Evolutionary conservation across 2,113 vertebrate genomes (phyloP), one percentile per base, ranked within the genome.

Genomic region (Cyprinus carpio): DNA sequence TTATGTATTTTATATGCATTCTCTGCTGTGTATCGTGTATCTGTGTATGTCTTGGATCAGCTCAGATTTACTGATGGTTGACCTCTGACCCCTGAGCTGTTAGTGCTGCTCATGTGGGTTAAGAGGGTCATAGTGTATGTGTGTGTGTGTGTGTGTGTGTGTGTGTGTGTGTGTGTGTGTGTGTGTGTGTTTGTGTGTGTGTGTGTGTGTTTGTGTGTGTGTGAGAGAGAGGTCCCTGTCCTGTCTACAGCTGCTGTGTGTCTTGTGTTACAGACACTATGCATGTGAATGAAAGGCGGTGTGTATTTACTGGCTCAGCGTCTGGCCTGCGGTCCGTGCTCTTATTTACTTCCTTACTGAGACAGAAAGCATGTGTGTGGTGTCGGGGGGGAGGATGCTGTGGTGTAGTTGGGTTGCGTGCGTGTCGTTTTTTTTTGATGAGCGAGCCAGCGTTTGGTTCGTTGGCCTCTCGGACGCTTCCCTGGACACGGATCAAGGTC

Each of bases 311-410:
- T 91, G 7, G 40, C 40, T 7, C 40, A 8, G 40, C 40, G 40
- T 40, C 40, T 40, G 40, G 40, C 40, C 40, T 40, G 40, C 7
- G 40, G 40, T 40, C 40, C 9, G 90, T 71, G 91, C 86, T 88
- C 93, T 79, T 75, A 91, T 94, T 94, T 94, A 91, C 91, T 92
- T 89, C 91, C 90, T 93, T 93, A 93, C 89, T 90, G n/a, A n/a
- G n/a, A n/a, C 90, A 95, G 91, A 93, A 94, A 91, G 91, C 93
- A 95, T 92, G 92, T 94, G 91, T 94, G 91, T 92, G 89, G 91
- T 95, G 90, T 91, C 94, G 94, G 92, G 91, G 88, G 94, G 94
- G 93, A 92, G 84, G 85, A 84, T n/a, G n/a, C n/a, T n/a, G n/a
- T n/a, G n/a, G n/a, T n/a, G n/a, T n/a, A n/a, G n/a, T n/a, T n/a